phyloP scores from a whole-genome alignment of 1,140 invertebrate species.

The Phymorhynchus buccinoides region DNA sequence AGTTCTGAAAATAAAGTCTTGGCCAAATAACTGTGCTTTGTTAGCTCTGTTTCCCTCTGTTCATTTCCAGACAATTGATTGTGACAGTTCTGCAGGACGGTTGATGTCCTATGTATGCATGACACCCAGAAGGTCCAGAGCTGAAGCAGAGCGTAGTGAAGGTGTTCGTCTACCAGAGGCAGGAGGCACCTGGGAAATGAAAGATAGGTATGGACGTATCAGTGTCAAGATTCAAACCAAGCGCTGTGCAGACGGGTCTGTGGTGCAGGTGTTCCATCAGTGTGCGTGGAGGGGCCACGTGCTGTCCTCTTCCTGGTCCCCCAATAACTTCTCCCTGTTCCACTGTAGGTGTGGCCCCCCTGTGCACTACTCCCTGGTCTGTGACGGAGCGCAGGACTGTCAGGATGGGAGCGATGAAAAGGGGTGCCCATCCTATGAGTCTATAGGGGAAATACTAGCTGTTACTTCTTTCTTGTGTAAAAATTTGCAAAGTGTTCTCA shows the following conservation, averaged over 20 bases:
- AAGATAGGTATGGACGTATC: not conserved
- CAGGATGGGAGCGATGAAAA: conserved; percentile 38
- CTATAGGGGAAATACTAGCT: not conserved
- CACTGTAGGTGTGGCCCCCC: not conserved
- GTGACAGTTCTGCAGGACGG: not conserved
- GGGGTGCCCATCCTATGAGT: not conserved
- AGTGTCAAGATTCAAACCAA: not conserved
- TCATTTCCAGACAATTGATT: not conserved
- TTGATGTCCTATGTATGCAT: no score
- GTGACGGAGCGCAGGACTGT: conserved; percentile 40
- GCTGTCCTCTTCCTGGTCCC: not conserved
- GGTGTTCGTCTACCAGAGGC: no score
- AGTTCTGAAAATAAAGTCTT: not conserved
- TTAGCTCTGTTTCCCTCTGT: not conserved
- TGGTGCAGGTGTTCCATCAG: conserved; percentile 14
- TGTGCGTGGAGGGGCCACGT: not conserved
- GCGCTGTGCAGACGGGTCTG: conserved; percentile 22
- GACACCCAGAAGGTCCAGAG: not conserved
- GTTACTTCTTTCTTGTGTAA: conserved; percentile 2
- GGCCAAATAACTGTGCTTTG: not conserved
- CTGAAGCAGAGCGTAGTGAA: not conserved
- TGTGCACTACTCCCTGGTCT: conserved; percentile 35
- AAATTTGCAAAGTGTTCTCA: conserved; percentile 27
- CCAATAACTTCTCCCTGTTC: conserved; percentile 6
- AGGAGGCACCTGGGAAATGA: not conserved